Evolutionary conservation across 2,113 vertebrate genomes (phyloP), one percentile per base, ranked within the genome.

Genomic region (Bufo gargarizans): DNA sequence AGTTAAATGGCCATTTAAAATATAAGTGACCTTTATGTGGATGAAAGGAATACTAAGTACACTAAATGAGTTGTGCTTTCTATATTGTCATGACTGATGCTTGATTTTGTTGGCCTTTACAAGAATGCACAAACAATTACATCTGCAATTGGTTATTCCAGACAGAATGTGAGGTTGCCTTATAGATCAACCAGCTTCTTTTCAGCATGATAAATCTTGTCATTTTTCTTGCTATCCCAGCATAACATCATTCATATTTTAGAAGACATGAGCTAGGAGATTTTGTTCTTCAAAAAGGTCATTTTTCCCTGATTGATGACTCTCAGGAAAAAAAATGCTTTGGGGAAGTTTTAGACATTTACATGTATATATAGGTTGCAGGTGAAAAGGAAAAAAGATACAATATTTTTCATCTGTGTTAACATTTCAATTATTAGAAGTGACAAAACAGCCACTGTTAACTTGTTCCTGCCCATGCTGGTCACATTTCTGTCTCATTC

Each of bases 41-140:
- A 92, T 88, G 90, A 93, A 81, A 6, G 74, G 86, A 92, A 88
- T 77, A 81, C 84, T 94, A 93, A 93, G 86, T 90, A 43, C 61
- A 89, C 91, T 91, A 92, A 93, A 91, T 63, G 87, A 93, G 82
- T 91, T 89, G 14, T 53, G 33, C 89, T 89, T 91, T 87, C 79
- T 92, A 90, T 86, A 91, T 88, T 93, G 89, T 88, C 82, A 90
- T 91, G 91, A 93, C 93, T 94, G 93, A 93, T 94, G 91, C 91
- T 93, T 92, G 89, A 90, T 92, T 93, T 92, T 91, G 90, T 90
- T 95, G 93, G 93, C 93, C 94, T 95, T 94, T 95, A 83, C 91
- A 94, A 90, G 91, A 91, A 93, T 93, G 90, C 88, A 92, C 90
- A 94, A 94, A 93, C 92, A 93, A 92, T 93, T 93, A 93, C 1